phyloP scores from a whole-genome alignment of 2,797 vertebrate species.

The Pachyuromys duprasi region DNA sequence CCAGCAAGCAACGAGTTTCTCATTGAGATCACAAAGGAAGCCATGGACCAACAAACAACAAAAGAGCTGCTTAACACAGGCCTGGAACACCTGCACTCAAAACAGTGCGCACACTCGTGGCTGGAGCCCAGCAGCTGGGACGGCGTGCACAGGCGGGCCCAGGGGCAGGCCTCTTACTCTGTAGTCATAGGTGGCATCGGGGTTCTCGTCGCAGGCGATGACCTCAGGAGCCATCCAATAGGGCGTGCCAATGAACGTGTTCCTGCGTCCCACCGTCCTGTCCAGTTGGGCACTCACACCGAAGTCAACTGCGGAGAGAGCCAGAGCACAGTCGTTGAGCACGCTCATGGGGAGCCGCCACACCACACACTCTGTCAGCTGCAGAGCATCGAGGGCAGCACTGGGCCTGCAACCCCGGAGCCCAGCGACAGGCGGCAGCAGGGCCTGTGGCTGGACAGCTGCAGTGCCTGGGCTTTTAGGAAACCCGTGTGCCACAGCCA shows the following conservation, averaged over 20 bases:
- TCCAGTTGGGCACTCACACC: conserved; percentile 99
- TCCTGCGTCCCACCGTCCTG: conserved; percentile 97
- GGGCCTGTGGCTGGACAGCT: too few species aligned
- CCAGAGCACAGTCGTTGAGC: background rate
- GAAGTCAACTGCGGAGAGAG: conserved; percentile 93
- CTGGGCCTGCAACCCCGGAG: too few species aligned
- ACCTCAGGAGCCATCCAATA: conserved; percentile 99
- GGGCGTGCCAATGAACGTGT: conserved; percentile 98
- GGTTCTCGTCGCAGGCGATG: conserved; percentile 99
- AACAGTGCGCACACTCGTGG: background rate
- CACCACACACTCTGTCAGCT: too few species aligned
- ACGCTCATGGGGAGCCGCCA: too few species aligned
- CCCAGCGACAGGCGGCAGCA: too few species aligned
- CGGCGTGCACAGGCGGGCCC: background rate
- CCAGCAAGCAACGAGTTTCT: background rate
- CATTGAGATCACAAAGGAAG: background rate
- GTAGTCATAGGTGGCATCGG: conserved; percentile 99
- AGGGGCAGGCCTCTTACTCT: conserved; percentile 90
- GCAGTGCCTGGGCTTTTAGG: too few species aligned
- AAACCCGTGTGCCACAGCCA: too few species aligned
- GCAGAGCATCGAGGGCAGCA: too few species aligned
- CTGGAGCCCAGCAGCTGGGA: background rate
- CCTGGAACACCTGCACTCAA: background rate
- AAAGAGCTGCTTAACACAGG: background rate
- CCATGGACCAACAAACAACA: background rate